Base-by-base conservation (phyloP, 1,140 invertebrate genomes). In the Agrypnia vestita region DNA sequence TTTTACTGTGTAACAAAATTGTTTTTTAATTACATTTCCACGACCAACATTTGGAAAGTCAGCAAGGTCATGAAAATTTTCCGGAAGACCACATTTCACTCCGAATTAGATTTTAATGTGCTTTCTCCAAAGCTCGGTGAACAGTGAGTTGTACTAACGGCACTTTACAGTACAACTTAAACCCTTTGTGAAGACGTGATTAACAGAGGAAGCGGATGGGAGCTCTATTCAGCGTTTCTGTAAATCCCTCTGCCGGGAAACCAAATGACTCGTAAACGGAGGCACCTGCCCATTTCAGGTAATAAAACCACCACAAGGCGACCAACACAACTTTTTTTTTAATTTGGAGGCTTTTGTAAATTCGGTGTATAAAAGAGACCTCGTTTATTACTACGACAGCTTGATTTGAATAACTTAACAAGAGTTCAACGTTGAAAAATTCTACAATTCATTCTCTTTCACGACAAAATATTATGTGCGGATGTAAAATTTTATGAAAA, bases 211-310 rank as follows among this genome's bases (percentile, higher is more conserved):
- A 64, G 35, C 11, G 61, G 61, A 64, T 12, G 13, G 21, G 19
- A 64, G 25, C 4, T 56, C 53, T 12, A 62, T 62, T 62, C 59
- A 43, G 25, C 19, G 11, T 64, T 35, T 64, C 10, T 13, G 21
- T 64, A 64, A 64, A 64, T 64, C 61, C 35, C 21, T n/a, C 61
- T 64, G 8, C 61, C 61, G 61, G 61, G 61, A 64, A 64, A 64
- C 61, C 61, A 64, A 64, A 64, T 44, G 61, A 64, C 21, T 64
- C 61, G 35, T 64, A 25, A 64, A 64, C 21, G 61, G 19, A 35
- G 61, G 19, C 35, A 43, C 35, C 35, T 44, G n/a, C 13, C 10
- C 61, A 64, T 35, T 35, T 35, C 6, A 6, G 25, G 25, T 35
- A 35, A 35, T 35, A 35, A 35, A 35, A 35, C 25, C 25, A 35